Evolutionary conservation across 2,113 vertebrate genomes (phyloP), one percentile per base, ranked within the genome.

Genomic region (Anguilla rostrata): DNA sequence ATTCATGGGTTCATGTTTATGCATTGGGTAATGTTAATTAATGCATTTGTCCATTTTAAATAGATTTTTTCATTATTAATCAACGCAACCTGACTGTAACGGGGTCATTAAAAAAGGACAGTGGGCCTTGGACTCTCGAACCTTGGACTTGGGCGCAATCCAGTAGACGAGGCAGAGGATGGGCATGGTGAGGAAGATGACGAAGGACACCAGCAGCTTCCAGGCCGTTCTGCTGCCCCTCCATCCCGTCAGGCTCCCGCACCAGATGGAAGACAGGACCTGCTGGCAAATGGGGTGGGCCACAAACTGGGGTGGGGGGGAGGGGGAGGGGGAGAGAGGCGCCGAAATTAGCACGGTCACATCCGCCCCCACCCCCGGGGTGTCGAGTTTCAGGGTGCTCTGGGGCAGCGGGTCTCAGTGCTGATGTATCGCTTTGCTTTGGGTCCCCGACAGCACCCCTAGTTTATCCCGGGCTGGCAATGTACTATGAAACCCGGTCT

Each of bases 201-300:
- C 93, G 12, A 97, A 86, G 39, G 97, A 94, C 12, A 97, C 90
- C 6, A 97, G 94, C 39, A 98, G 90, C 91, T 98, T 97, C 96
- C 96, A 97, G 88, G 92, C 87, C 0, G 94, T 97, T 87, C 93
- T 94, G 91, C 97, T 98, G 87, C 97, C 97, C 86, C 95, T 92
- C 97, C 97, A 98, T 39, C 97, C 96, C 0, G 95, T 91, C 82
- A 98, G 92, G 84, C 93, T 96, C 46, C 97, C 97, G 81, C 96
- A 97, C 97, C 97, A 98, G 93, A 98, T 97, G 20, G 97, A 98
- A 0, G 97, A 98, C 56, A 98, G 94, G 43, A 98, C 97, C 93
- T 98, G 97, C 91, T 98, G 97, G 91, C 97, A 98, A 91, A 97
- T 97, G 20, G 97, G 97, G 71, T 98, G 97, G 0, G 97, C 97